Conservation (phyloP, 2,797 vertebrate species). For the Leucoraja ocellata region DNA sequence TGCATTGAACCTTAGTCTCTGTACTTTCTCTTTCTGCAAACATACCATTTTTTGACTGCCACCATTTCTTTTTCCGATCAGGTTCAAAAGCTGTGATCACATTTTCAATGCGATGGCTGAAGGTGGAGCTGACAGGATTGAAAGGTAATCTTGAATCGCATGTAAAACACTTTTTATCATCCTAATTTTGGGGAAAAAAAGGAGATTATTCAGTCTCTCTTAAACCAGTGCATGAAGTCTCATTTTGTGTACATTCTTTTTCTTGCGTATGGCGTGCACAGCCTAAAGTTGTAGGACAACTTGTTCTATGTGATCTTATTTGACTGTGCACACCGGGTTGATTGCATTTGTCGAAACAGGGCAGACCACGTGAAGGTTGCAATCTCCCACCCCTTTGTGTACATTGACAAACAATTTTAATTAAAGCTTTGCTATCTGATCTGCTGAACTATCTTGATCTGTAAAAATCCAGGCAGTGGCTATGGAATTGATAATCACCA, state of each 20-base stretch:
- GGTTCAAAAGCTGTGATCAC: constrained; percentile 70
- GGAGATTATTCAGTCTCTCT: background rate
- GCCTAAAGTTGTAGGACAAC: too few relatives aligned
- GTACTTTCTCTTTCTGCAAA: background rate
- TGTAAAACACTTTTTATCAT: constrained; percentile 74
- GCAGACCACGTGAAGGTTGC: too few relatives aligned
- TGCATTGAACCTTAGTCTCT: background rate
- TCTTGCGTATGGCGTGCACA: too few relatives aligned
- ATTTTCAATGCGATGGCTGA: constrained; percentile 76
- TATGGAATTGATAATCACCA: background rate
- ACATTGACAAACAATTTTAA: background rate
- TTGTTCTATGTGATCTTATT: too few relatives aligned
- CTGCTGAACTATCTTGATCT: background rate
- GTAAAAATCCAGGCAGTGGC: background rate
- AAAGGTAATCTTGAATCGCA: constrained; percentile 75
- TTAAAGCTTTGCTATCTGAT: background rate
- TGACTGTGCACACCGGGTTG: too few relatives aligned
- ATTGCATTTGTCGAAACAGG: too few relatives aligned
- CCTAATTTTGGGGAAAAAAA: constrained; percentile 50
- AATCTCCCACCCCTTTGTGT: background rate
- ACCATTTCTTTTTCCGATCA: constrained; percentile 72
- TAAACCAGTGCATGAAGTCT: background rate
- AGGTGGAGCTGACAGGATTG: constrained; percentile 55
- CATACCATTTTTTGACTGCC: constrained; percentile 81
- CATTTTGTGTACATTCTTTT: background rate